Conservation (phyloP, 2,113 vertebrate species). For the Isurus oxyrinchus region DNA sequence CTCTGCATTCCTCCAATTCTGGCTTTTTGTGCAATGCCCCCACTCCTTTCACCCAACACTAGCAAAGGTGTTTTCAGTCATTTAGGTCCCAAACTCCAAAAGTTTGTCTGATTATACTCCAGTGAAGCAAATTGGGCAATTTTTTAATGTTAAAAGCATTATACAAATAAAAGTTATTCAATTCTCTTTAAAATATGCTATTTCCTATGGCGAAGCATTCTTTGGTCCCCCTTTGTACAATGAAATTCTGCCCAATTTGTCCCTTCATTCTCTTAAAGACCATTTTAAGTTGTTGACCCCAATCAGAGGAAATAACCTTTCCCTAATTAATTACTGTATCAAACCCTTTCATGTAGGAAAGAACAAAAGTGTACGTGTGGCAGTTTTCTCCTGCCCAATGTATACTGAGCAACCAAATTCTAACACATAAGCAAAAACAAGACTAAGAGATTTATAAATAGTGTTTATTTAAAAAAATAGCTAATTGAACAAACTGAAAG, state of each 20-base stretch:
- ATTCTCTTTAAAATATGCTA: not conserved
- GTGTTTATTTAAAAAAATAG: not conserved
- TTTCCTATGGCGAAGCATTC: not conserved
- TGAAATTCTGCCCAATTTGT: not conserved
- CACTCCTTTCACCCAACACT: not conserved
- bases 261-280: not conserved
- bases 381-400: not conserved
- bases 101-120: not conserved
- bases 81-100: not conserved
- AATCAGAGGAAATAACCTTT: not conserved
- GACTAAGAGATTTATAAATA: not conserved
- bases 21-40: not conserved
- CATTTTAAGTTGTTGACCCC: not conserved
- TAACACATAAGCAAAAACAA: not conserved
- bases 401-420: not conserved
- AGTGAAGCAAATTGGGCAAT: not conserved
- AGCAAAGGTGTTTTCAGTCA: not conserved
- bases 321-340: not conserved
- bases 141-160: not conserved
- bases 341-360: not conserved
- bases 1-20: no score
- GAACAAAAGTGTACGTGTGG: not conserved
- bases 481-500: constrained; percentile 20
- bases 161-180: not conserved
- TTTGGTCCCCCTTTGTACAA: not conserved